phyloP scores from a whole-genome alignment of 2,113 vertebrate genomes.

The Indri indri region DNA sequence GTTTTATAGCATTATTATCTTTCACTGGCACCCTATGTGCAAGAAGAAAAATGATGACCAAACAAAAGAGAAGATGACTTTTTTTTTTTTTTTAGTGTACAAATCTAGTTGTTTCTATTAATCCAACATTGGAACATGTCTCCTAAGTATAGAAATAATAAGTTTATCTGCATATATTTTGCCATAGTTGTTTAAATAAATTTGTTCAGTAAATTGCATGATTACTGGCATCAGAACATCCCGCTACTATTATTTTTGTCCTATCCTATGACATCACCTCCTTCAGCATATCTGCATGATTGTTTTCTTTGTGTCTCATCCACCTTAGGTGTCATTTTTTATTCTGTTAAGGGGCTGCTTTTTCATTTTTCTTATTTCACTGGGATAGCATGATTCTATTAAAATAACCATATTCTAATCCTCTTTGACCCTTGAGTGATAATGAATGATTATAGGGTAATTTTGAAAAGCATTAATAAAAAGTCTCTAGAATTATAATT shows the following conservation, averaged over 20 bases:
- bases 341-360: neutral
- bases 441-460: neutral
- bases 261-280: neutral
- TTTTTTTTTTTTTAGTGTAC: neutral
- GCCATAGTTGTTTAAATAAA: neutral
- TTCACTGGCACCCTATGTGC: neutral
- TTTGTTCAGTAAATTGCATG: neutral
- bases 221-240: neutral
- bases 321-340: neutral
- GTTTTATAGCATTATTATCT: conserved; percentile 56
- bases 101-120: conserved; percentile 3
- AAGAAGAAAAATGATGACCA: conserved; percentile 32
- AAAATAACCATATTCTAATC: neutral
- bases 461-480: neutral
- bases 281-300: neutral
- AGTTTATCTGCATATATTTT: neutral
- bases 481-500: neutral
- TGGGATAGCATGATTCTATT: neutral
- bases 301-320: neutral
- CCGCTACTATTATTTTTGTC: neutral
- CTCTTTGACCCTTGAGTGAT: neutral
- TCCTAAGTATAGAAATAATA: neutral
- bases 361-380: neutral
- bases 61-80: neutral
- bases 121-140: neutral